Conservation (phyloP, 2,113 vertebrate genomes). For the Phalacrocorax brasilianus region DNA sequence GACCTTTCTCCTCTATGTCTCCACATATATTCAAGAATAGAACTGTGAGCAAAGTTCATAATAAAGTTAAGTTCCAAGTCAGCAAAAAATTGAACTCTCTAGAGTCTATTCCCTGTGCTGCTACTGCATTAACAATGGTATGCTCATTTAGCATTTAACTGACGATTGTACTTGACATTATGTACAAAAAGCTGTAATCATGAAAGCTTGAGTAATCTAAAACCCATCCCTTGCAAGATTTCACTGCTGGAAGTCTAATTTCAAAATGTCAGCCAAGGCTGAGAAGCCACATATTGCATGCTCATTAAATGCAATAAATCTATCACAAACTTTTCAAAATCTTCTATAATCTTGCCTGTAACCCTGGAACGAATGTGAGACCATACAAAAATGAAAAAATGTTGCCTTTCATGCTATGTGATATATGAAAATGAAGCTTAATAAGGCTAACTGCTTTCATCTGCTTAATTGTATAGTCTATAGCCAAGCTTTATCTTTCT, state of each 20-base stretch:
- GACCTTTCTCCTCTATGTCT: neutral
- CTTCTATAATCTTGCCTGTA: neutral
- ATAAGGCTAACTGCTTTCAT: slow-evolving; percentile 20
- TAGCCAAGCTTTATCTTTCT: slow-evolving; percentile 4
- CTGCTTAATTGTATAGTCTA: slow-evolving; percentile 10
- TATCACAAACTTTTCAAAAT: slow-evolving; percentile 5
- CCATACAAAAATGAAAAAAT: neutral
- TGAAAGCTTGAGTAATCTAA: slow-evolving; percentile 62
- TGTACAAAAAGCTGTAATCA: slow-evolving; percentile 50
- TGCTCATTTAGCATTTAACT: slow-evolving; percentile 56
- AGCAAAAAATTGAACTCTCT: slow-evolving; percentile 14
- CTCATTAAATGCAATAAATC: slow-evolving; percentile 45
- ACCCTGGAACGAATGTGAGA: neutral
- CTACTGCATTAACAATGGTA: neutral
- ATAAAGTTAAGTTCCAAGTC: neutral
- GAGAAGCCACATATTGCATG: slow-evolving; percentile 6
- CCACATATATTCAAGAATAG: neutral
- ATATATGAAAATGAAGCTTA: slow-evolving; percentile 13
- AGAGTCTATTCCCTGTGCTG: neutral
- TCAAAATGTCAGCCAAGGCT: slow-evolving; percentile 66
- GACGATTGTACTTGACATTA: slow-evolving; percentile 61
- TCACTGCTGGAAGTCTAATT: slow-evolving; percentile 69
- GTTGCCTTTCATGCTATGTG: neutral
- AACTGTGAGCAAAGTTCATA: neutral
- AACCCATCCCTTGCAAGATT: slow-evolving; percentile 59